phyloP scores from a whole-genome alignment of 2,113 vertebrate species.

The Erinaceus europaeus region DNA sequence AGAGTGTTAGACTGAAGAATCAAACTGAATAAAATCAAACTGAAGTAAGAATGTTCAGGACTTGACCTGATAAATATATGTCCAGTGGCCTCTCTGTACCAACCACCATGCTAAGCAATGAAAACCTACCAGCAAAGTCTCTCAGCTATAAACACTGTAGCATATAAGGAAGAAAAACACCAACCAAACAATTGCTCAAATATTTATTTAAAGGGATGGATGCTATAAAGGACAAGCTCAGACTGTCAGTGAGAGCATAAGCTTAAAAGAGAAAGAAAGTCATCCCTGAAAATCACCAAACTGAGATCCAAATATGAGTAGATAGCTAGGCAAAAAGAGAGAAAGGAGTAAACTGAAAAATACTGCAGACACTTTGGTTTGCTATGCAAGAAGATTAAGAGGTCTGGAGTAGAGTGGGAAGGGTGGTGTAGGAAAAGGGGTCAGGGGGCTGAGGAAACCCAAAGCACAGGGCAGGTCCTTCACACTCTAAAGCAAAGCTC shows the following conservation, averaged over 20 bases:
- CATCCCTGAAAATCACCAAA: background rate
- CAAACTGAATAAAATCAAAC: background rate
- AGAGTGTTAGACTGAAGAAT: too few species aligned
- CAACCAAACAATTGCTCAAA: background rate
- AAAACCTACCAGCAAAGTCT: conserved; percentile 4
- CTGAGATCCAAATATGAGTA: background rate
- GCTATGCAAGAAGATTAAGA: too few species aligned
- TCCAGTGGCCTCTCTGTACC: background rate
- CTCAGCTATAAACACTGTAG: background rate
- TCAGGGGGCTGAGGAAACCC: background rate
- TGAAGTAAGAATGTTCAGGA: background rate
- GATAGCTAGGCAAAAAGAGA: background rate
- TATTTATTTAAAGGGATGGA: background rate
- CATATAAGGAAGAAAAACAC: background rate
- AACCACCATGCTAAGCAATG: background rate
- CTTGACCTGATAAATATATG: background rate
- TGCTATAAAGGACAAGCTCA: background rate
- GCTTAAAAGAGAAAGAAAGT: background rate
- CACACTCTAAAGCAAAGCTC: background rate
- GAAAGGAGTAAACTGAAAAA: background rate
- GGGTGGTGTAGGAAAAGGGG: background rate
- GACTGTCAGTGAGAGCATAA: background rate
- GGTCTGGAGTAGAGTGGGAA: background rate
- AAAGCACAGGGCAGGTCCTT: background rate
- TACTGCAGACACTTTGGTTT: too few species aligned